Conservation (phyloP, 2,888 invertebrate genomes). For the Eilema caniola region DNA sequence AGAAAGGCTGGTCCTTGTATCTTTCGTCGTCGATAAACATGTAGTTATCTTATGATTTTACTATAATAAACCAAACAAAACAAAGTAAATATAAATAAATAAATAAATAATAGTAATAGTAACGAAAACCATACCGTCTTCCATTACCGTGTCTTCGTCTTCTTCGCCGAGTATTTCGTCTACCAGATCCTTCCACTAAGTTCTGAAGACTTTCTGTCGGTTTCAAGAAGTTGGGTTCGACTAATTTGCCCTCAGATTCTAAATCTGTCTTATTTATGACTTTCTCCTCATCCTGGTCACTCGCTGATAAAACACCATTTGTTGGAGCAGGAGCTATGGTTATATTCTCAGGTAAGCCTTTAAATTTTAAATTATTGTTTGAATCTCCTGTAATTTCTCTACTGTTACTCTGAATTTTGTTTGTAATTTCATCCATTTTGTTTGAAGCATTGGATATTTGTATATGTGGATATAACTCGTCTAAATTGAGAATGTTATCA, state of each 20-base stretch:
- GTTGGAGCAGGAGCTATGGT: constrained; percentile 82
- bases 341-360: constrained; percentile 78
- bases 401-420: constrained; percentile 86
- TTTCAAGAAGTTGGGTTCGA: constrained; percentile 69
- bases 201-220: constrained; percentile 80
- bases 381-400: constrained; percentile 84
- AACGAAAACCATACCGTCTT: constrained; percentile 68
- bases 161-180: constrained; percentile 59
- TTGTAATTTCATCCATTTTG: constrained; percentile 82
- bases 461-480: constrained; percentile 78
- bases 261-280: constrained; percentile 65
- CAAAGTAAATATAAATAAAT: no score
- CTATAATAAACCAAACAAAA: background rate
- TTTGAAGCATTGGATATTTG: constrained; percentile 74
- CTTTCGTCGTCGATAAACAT: no score
- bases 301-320: constrained; percentile 76
- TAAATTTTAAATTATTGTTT: constrained; percentile 79
- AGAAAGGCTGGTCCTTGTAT: no score
- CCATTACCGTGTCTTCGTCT: constrained; percentile 79
- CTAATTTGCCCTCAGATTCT: constrained; percentile 60
- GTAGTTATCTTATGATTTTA: no score
- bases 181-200: constrained; percentile 66
- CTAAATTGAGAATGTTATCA: constrained; percentile 80
- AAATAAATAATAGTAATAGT: no score
- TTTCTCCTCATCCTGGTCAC: constrained; percentile 74